Base-by-base conservation (phyloP, 1,140 invertebrate genomes). In the Bombus confusus region DNA sequence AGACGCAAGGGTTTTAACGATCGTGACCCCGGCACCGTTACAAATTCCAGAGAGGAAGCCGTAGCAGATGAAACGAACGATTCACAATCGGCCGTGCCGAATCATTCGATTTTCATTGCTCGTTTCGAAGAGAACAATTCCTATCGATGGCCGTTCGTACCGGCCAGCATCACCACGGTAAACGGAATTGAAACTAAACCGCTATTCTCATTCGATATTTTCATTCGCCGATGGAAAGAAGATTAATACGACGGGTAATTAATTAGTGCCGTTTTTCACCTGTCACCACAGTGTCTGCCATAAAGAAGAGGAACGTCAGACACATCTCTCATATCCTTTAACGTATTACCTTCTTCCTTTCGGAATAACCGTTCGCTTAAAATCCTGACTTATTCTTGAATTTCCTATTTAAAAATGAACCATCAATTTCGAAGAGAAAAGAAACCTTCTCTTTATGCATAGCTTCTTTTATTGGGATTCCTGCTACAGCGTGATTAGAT, bases 91-190 rank as follows among this genome's bases (percentile, higher is more conserved):
- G 18, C 52, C 41, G 31, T n/a, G 41, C 31, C 22, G 47, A 69
- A 47, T 84, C 82, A 37, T 78, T 78, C 82, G 82, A 71, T 78
- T 78, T 78, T 78, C 64, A 84, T 84, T 37, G 82, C 64, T 78
- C 64, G 74, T 71, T 43, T 34, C 82, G 43, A 5, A 10, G 64
- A 25, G 28, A 34, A 28, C 47, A 9, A 31, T 43, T 34, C 10
- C n/a, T 41, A 74, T 39, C 59, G n/a, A 3, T 8, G 8, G 9
- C 47, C 4, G 15, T 10, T 64, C n/a, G 31, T 2, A 43, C 41
- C 37, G 52, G 2, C 39, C 5, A 41, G 37, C 34, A 15, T 15
- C 13, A 13, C 8, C 28, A 37, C 39, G 69, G 31, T 18, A 9
- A 41, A 72, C 31, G 22, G 57, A 18, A 82, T 77, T 68, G 62